These are phyloP conservation scores for Erebia aethiops DNA, from an alignment of 2,888 invertebrate genomes.

Conservation along the genomic window DNA sequence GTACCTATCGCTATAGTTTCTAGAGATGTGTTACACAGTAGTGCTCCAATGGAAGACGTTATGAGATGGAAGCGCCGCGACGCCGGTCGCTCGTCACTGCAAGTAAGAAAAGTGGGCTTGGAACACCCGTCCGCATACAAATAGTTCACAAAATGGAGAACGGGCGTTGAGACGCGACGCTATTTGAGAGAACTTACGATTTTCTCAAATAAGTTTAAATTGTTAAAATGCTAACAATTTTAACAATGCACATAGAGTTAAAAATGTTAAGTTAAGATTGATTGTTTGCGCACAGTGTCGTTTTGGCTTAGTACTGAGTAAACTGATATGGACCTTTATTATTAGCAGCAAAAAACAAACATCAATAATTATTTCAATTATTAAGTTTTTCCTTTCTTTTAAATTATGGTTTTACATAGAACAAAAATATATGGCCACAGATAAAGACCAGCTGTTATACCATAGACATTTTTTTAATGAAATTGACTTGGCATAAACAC, in stretches of 20 bases:
- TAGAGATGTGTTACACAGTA: constrained; percentile 27
- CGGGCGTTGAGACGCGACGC: constrained; percentile 56
- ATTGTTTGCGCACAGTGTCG: too few relatives aligned
- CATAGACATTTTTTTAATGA: too few relatives aligned
- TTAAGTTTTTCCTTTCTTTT: too few relatives aligned
- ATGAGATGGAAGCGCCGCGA: constrained; percentile 52
- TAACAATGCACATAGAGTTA: neutral
- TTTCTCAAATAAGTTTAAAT: constrained; percentile 23
- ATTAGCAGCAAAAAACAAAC: too few relatives aligned
- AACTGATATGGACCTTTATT: too few relatives aligned
- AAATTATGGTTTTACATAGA: too few relatives aligned
- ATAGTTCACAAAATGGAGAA: constrained; percentile 80
- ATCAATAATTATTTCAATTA: too few relatives aligned
- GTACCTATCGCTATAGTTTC: constrained; percentile 21
- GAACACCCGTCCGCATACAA: constrained; percentile 79
- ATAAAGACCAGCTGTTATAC: too few relatives aligned
- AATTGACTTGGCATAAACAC: too few relatives aligned
- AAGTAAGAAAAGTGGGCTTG: constrained; percentile 78
- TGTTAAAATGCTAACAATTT: constrained; percentile 4
- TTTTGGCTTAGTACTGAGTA: too few relatives aligned
- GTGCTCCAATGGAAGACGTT: constrained; percentile 47
- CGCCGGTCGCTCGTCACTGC: constrained; percentile 66
- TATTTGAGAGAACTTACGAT: constrained; percentile 37
- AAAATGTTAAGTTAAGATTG: neutral
- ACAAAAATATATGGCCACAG: too few relatives aligned